Percentiles rank a stretch among this genome's conserved stretches.
Evolutionary conservation across 2,888 invertebrate species (phyloP).

Genomic region (Chorisops tibialis): DNA sequence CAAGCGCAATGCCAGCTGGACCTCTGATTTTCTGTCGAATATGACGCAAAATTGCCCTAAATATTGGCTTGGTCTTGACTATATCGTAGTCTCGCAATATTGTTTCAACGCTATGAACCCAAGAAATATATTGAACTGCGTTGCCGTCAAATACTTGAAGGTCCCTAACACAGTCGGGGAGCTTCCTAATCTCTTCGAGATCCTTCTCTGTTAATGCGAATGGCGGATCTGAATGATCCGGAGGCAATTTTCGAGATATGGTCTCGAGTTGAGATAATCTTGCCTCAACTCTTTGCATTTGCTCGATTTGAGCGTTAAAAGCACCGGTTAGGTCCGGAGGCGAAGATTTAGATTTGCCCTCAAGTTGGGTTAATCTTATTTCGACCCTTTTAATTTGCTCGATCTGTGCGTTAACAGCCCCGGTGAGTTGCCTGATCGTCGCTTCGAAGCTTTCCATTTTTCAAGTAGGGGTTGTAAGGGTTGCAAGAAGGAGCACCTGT

Average conservation of each 20-base stretch:
- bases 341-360: background rate
- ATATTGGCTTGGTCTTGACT: conserved; percentile 14
- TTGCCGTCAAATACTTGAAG: conserved; percentile 11
- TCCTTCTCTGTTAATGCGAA: conserved; percentile 1
- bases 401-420: conserved; percentile 13
- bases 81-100: conserved; percentile 17
- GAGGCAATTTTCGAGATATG: background rate
- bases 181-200: conserved; percentile 13
- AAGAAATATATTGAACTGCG: conserved; percentile 14
- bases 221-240: background rate
- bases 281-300: background rate
- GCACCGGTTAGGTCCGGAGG: conserved; percentile 6
- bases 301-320: conserved; percentile 13
- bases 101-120: conserved; percentile 1
- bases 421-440: background rate
- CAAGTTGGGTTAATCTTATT: background rate
- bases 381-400: background rate
- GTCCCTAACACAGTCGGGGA: conserved; percentile 12
- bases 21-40: conserved; percentile 13
- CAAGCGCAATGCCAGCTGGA: conserved; percentile 17
- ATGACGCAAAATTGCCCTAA: background rate
- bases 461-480: too few species aligned
- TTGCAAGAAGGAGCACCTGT: too few species aligned
- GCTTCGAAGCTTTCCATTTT: background rate
- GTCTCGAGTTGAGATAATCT: background rate